Percentiles rank a stretch among this genome's conserved stretches.
Evolutionary conservation across 2,888 invertebrate species (phyloP).

Genomic region (Synanthedon myopaeformis): DNA sequence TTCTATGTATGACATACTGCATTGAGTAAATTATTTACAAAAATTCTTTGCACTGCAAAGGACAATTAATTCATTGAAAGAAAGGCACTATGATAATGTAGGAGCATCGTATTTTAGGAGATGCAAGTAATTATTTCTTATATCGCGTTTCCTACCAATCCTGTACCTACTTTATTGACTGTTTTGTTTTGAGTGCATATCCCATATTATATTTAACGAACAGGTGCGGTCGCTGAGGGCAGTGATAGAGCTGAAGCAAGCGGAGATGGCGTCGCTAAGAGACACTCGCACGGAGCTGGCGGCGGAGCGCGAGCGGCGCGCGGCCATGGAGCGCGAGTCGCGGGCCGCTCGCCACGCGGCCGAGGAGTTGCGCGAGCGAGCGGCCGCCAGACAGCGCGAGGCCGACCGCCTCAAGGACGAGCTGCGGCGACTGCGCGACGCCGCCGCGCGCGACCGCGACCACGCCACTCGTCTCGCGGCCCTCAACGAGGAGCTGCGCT

Average conservation of each 20-base stretch:
- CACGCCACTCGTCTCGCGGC: slow-evolving; percentile 82
- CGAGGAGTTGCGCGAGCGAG: slow-evolving; percentile 86
- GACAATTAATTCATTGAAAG: no score
- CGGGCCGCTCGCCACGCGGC: slow-evolving; percentile 83
- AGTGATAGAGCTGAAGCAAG: slow-evolving; percentile 89
- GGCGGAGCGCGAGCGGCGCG: slow-evolving; percentile 81
- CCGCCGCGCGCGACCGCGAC: slow-evolving; percentile 80
- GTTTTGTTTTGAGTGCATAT: not conserved
- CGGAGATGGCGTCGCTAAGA: slow-evolving; percentile 83
- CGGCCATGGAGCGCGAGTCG: slow-evolving; percentile 78
- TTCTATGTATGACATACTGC: no score
- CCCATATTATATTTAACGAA: not conserved
- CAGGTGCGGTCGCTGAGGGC: slow-evolving; percentile 79
- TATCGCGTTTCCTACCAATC: no score
- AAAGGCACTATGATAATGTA: no score
- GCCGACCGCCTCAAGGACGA: slow-evolving; percentile 70
- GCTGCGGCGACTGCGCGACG: slow-evolving; percentile 79
- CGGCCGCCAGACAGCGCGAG: slow-evolving; percentile 80
- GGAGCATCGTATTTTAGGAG: no score
- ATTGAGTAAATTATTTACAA: no score
- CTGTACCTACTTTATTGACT: no score
- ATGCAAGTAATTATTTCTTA: no score
- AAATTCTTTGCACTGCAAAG: no score
- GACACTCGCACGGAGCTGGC: slow-evolving; percentile 77
- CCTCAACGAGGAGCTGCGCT: slow-evolving; percentile 90